Evolutionary conservation across 1,140 invertebrate species (phyloP), one percentile per base, ranked within the genome.

Genomic region (Dreissena rostriformis): DNA sequence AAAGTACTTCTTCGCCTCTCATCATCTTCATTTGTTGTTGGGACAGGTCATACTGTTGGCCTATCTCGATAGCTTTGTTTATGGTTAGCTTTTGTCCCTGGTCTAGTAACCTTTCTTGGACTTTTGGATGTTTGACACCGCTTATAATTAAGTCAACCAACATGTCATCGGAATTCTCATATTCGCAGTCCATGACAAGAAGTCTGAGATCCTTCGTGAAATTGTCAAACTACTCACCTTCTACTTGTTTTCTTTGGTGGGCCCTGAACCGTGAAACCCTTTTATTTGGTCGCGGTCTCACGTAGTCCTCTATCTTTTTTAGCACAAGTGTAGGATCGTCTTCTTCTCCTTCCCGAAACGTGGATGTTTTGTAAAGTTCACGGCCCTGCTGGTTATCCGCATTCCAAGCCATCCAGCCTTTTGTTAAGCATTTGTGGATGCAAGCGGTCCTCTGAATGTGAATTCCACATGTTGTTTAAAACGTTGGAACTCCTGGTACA

Each of bases 351-450:
- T 68, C 65, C 4, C 55, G 15, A 11, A 61, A 79, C 7, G 19
- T 68, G 12, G 53, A 55, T 14, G 76, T 68, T 53, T 79, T 68
- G 49, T 68, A 72, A 19, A 75, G 65, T 39, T 74, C 39, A 11
- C 39, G 65, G 7, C 72, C 80, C 22, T 82, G 71, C 53, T 82
- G 29, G 26, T 70, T 39, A 82, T 53, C 72, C 72, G 75, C 63
- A 75, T 67, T 67, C 55, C 79, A 57, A 74, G 71, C 79, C 68
- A 74, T 49, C 71, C 57, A 14, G 52, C 39, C 19, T 49, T 71
- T 17, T 71, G 28, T 72, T 71, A 28, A 12, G 70, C 68, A 22
- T 78, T 57, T 7, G 73, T 19, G 12, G 49, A 61, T 5, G 73
- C 49, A 22, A 76, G 73, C 6, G 73, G 73, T 28, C 73, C 52